Evolutionary conservation across 2,797 vertebrate genomes (phyloP), one percentile per base, ranked within the genome.

Genomic region (Columba guinea): DNA sequence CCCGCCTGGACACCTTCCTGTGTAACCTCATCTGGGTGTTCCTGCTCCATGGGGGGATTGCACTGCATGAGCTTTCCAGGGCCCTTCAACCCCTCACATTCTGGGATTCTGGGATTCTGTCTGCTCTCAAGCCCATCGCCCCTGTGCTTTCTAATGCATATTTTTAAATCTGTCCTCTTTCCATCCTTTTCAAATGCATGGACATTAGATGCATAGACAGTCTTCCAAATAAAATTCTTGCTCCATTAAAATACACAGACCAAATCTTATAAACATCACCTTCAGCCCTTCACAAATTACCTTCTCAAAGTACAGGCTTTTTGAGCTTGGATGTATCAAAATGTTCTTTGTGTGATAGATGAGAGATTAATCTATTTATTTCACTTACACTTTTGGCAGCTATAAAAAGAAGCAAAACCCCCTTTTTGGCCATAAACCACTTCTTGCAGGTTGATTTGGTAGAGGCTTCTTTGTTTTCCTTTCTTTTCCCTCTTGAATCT

Each of bases 301-400:
- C 49, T 81, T 79, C 75, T 58, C 76, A 39, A 51, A 89, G 37
- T 23, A 39, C 78, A 78, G 71, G 14, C 55, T 77, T 63, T 35
- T 28, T 8, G 82, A 56, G 85, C 81, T 64, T 18, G 30, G 64
- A 30, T 73, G 91, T 63, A 92, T 91, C 20, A 67, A 92, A 95
- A 62, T 20, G 30, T 55, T 82, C 78, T 95, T 53, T 13, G 84
- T 60, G 71, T 44, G 59, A 26, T 75, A 76, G 69, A 71, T 81
- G 51, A 65, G 60, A 58, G 87, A 65, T 75, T 34, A 75, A 81
- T 93, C 84, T 84, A 64, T 97, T 82, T 92, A 93, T 96, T 95
- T 89, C 79, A 70, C 67, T 70, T n/a, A 46, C 6, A 28, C 18
- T 68, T 92, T 78, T 90, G 91, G 90, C 92, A 83, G 90, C 84